Base-by-base conservation (phyloP, 2,113 vertebrate genomes). In the Thymallus thymallus region DNA sequence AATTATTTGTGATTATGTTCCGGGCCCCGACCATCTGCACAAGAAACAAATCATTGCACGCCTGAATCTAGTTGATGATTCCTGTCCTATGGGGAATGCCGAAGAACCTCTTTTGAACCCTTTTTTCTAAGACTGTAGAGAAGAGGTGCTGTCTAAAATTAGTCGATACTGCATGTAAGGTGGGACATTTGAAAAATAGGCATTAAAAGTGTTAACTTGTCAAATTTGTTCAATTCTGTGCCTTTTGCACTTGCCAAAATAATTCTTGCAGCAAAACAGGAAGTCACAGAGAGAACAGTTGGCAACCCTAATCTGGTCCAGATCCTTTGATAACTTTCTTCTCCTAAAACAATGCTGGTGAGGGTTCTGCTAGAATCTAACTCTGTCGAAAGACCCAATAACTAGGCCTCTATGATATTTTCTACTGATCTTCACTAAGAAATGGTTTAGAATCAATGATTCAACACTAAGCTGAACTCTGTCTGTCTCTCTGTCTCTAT, bases 181-280 rank as follows among this genome's bases (percentile, higher is more conserved):
- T 30, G 62, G n/a, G 9, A 13, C 22, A 61, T 5, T n/a, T 61
- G 20, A 58, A n/a, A n/a, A 58, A 58, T 16, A 10, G 32, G 89
- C 81, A 82, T 72, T 72, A 81, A 92, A 89, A 86, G 91, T 85
- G 93, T 95, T 96, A 95, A 95, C 88, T 76, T 79, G 82, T 86
- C 71, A 85, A 84, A 88, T 89, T 91, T 90, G 88, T 86, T 89
- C 90, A 90, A 89, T 90, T 82, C 88, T 88, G 90, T 91, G 85
- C 91, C 35, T 92, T 91, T 80, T 91, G 79, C 92, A 85, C 90
- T 86, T 88, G 79, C 91, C 82, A 74, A 92, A 94, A 95, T 91
- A 94, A 95, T 94, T 94, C 82, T 91, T 90, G 87, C 88, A 88
- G 90, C 93, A 94, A 95, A 96, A 95, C 94, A 95, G 95, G 94